Evolutionary conservation across 1,140 invertebrate species (phyloP).

Genomic region (Tenebrio molitor): DNA sequence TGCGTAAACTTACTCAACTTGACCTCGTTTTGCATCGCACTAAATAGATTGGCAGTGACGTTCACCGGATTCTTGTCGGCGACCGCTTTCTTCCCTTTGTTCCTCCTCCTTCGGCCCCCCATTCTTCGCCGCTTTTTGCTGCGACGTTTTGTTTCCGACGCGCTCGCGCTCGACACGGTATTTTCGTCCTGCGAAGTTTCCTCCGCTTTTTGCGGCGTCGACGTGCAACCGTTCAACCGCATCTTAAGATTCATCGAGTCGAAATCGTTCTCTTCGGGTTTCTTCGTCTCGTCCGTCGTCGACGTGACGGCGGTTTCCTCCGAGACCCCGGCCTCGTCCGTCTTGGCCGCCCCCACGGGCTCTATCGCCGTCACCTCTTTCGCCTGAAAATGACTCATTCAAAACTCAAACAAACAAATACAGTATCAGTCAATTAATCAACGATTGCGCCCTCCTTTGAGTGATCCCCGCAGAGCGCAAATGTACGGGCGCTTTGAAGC

Average conservation of each 20-base stretch:
- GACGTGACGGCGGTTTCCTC: background rate
- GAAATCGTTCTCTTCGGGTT: background rate
- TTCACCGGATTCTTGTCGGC: background rate
- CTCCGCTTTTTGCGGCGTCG: conserved; percentile 2
- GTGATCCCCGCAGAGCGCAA: no score
- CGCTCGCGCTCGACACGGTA: background rate
- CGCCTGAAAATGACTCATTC: background rate
- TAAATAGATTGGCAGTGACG: conserved; percentile 17
- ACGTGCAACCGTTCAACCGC: background rate
- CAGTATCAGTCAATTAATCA: no score
- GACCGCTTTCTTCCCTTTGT: background rate
- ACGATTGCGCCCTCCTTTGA: no score
- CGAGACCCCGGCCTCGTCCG: background rate
- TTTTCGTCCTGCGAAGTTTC: conserved; percentile 5
- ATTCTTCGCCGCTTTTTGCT: background rate
- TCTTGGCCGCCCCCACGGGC: background rate
- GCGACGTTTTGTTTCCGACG: background rate
- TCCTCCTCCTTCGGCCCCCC: background rate
- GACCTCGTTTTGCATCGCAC: background rate
- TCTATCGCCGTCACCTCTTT: background rate
- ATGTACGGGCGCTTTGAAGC: no score
- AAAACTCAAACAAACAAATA: no score
- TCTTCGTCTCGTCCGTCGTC: background rate
- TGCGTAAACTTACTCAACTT: background rate
- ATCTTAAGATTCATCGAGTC: background rate